A percentile compares a stretch with the other conserved stretches of the same genome.
These are phyloP conservation scores for Xiphophorus maculatus DNA, from an alignment of 2,113 vertebrate species.

Conservation along the genomic window DNA sequence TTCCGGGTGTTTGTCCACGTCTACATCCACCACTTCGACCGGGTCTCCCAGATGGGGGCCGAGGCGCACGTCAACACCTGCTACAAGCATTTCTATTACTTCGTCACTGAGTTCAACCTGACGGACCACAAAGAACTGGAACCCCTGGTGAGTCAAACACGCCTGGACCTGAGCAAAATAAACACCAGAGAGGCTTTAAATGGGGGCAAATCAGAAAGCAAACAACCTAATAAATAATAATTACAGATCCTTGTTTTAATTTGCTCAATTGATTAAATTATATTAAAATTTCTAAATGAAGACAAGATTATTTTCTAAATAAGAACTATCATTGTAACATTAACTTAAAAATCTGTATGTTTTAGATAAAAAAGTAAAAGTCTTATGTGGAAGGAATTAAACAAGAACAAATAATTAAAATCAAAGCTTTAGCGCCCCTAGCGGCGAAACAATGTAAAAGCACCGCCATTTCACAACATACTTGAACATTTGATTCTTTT, in stretches of 20 bases:
- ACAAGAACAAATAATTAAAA: not conserved
- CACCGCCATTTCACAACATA: not conserved
- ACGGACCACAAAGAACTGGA: slow-evolving; percentile 98
- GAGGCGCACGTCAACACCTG: slow-evolving; percentile 99
- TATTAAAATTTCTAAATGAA: not conserved
- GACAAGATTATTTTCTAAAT: too few relatives aligned
- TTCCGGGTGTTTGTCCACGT: slow-evolving; percentile 98
- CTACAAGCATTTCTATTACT: slow-evolving; percentile 99
- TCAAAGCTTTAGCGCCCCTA: not conserved
- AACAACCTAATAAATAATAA: not conserved
- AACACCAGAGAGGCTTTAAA: not conserved
- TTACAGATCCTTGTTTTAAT: not conserved
- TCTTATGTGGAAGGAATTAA: too few relatives aligned
- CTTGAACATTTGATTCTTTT: not conserved
- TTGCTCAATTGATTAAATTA: not conserved
- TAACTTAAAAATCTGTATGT: too few relatives aligned
- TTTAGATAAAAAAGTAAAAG: too few relatives aligned
- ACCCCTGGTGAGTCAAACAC: slow-evolving; percentile 88
- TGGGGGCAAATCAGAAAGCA: not conserved
- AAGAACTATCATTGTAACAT: too few relatives aligned
- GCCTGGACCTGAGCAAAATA: not conserved
- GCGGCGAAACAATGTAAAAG: not conserved
- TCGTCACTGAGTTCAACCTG: slow-evolving; percentile 92
- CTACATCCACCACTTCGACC: slow-evolving; percentile 98
- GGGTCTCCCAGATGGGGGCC: slow-evolving; percentile 93